A percentile compares a stretch with the other conserved stretches of the same genome.
These are phyloP conservation scores for Aspidapion aeneum DNA, from an alignment of 2,888 invertebrate genomes.

Conservation along the genomic window DNA sequence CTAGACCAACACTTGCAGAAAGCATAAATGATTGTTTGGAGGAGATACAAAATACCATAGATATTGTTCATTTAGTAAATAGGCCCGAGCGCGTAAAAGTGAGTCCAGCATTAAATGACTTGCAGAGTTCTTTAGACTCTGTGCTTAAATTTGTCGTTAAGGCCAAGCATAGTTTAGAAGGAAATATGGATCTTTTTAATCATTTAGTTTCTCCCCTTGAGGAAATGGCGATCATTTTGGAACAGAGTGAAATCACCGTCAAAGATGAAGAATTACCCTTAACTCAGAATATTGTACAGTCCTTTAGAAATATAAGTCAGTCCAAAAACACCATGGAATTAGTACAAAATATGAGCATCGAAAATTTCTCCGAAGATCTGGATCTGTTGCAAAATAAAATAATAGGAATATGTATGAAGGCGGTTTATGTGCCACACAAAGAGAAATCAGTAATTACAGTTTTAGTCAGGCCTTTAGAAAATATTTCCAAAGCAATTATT, in stretches of 20 bases:
- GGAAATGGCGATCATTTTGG: conserved; percentile 30
- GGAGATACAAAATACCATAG: conserved; percentile 35
- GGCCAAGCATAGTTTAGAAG: conserved; percentile 34
- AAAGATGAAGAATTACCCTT: conserved; percentile 36
- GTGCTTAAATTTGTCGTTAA: conserved; percentile 38
- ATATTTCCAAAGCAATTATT: conserved; percentile 41
- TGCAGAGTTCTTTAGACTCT: conserved; percentile 35
- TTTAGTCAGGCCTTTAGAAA: conserved; percentile 40
- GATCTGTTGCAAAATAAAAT: conserved; percentile 41
- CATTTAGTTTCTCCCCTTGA: conserved; percentile 37
- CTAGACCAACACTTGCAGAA: conserved; percentile 28
- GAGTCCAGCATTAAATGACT: conserved; percentile 30
- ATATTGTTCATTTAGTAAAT: conserved; percentile 33
- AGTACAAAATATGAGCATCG: conserved; percentile 26
- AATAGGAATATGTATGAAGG: conserved; percentile 42
- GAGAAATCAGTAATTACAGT: conserved; percentile 40
- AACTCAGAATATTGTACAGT: conserved; percentile 35
- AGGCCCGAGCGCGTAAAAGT: conserved; percentile 17
- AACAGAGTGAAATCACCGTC: conserved; percentile 27
- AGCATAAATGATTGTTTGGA: conserved; percentile 30
- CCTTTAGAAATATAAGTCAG: conserved; percentile 32
- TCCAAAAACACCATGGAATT: conserved; percentile 14
- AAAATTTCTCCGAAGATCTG: conserved; percentile 36
- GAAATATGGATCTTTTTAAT: conserved; percentile 35
- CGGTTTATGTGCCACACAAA: conserved; percentile 35